Percentiles rank a stretch among this genome's conserved stretches.
Evolutionary conservation across 2,888 invertebrate species (phyloP).

Genomic region (Mesorhabditis sp.): DNA sequence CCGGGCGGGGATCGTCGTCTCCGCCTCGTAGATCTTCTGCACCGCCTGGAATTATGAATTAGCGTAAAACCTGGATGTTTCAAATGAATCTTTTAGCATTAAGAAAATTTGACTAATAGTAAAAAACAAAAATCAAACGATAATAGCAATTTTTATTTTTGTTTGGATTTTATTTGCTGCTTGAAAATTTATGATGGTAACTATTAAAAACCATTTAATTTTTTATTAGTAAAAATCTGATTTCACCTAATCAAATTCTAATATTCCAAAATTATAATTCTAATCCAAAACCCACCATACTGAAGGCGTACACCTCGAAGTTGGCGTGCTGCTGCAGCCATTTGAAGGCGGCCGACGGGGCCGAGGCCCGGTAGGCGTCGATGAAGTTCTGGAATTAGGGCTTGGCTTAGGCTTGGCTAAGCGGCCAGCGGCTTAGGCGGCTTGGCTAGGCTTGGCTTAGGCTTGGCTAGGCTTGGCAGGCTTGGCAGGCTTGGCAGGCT

Average conservation of each 20-base stretch:
- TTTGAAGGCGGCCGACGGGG: constrained; percentile 7
- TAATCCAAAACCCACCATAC: constrained; percentile 12
- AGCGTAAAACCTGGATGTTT: background rate
- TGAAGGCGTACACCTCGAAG: constrained; percentile 26
- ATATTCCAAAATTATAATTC: constrained; percentile 17
- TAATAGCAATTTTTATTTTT: no score
- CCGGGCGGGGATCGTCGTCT: background rate
- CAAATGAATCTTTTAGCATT: no score
- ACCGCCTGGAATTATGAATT: background rate
- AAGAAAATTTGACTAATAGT: no score
- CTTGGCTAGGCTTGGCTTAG: background rate
- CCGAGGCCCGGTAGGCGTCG: constrained; percentile 18
- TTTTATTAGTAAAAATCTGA: background rate
- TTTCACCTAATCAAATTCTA: constrained; percentile 16
- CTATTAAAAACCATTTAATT: no score
- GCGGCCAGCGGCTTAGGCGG: no score
- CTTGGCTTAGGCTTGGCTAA: background rate
- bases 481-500: background rate
- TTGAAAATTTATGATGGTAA: no score
- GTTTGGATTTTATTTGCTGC: no score
- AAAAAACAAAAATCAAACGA: no score
- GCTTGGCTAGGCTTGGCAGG: no score
- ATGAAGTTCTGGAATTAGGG: constrained; percentile 17
- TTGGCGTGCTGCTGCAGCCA: constrained; percentile 21
- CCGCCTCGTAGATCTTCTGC: background rate